Conservation (phyloP, 2,113 vertebrate species). For the Thomomys bottae region DNA sequence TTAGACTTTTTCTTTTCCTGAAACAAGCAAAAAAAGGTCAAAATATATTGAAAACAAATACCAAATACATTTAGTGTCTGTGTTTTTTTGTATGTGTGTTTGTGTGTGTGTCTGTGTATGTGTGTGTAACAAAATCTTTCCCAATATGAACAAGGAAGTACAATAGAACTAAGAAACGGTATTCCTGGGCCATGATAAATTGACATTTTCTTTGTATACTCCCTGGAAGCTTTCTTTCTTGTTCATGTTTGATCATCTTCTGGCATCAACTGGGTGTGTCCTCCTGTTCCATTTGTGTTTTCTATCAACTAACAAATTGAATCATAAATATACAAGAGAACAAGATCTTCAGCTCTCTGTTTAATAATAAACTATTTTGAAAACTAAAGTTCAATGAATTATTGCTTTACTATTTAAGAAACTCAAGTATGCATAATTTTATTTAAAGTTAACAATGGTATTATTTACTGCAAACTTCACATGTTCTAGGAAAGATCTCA, state of each 20-base stretch:
- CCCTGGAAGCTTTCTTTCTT: neutral
- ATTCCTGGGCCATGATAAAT: neutral
- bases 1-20: neutral
- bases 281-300: conserved; percentile 14
- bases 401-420: conserved; percentile 33
- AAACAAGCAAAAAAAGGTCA: conserved; percentile 32
- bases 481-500: conserved; percentile 49
- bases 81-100: neutral
- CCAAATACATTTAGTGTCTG: neutral
- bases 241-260: neutral
- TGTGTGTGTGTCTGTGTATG: neutral
- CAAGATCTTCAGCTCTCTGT: neutral
- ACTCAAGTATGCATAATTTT: conserved; percentile 16
- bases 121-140: neutral
- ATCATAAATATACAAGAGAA: conserved; percentile 13
- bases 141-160: neutral
- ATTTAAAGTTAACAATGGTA: conserved; percentile 47
- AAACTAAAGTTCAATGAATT: conserved; percentile 30
- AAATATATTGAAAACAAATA: neutral
- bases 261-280: neutral
- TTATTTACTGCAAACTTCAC: conserved; percentile 39
- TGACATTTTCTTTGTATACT: neutral
- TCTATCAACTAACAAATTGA: neutral
- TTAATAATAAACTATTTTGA: neutral
- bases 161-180: neutral